Evolutionary conservation across 2,113 vertebrate species (phyloP).

Genomic region (Antigone vipio): DNA sequence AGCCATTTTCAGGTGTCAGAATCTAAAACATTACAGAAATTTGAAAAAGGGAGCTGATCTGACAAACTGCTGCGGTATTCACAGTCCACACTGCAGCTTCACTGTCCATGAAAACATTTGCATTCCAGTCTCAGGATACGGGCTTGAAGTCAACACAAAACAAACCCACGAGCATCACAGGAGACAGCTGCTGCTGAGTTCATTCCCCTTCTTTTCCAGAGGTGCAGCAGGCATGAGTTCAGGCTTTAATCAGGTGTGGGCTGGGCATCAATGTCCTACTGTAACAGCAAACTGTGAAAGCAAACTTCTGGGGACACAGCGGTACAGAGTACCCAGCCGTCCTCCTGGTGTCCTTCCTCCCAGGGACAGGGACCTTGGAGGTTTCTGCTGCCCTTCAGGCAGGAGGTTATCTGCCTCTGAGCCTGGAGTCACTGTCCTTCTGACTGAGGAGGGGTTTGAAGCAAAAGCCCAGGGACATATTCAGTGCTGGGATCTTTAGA

Average conservation of each 20-base stretch:
- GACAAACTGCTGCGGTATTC: neutral
- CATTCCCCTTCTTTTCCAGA: neutral
- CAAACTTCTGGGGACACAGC: neutral
- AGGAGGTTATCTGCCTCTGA: neutral
- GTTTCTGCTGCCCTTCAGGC: neutral
- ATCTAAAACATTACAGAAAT: neutral
- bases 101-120: neutral
- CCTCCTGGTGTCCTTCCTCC: neutral
- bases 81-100: neutral
- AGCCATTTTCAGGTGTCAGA: neutral
- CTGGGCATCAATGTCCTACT: neutral
- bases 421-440: neutral
- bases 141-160: neutral
- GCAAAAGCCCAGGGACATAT: neutral
- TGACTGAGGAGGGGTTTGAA: neutral
- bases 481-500: neutral
- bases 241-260: neutral
- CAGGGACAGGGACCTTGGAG: neutral
- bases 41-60: neutral
- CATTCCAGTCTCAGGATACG: neutral
- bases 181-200: neutral
- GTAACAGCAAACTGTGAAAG: neutral
- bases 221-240: neutral
- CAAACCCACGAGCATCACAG: accelerated
- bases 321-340: neutral